phyloP scores from a whole-genome alignment of 2,888 invertebrate genomes.

The Nephrotoma flavescens region DNA sequence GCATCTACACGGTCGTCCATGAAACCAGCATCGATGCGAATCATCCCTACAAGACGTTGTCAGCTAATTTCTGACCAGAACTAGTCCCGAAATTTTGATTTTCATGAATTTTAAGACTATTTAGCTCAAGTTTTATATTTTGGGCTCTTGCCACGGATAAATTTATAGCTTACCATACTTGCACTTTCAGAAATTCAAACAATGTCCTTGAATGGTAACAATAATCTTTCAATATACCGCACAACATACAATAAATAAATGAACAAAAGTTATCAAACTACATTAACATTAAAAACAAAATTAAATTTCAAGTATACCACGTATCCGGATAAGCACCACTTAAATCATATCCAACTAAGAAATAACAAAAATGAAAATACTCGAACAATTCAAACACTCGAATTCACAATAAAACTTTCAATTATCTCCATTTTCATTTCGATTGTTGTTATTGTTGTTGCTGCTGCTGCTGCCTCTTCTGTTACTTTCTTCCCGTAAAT shows the following conservation, averaged over 20 bases:
- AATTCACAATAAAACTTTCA: background rate
- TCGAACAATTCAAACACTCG: background rate
- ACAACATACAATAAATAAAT: background rate
- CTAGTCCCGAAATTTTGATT: too few relatives aligned
- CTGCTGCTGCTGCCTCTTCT: background rate
- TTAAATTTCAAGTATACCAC: background rate
- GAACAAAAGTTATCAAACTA: background rate
- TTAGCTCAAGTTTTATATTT: too few relatives aligned
- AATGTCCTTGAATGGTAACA: background rate
- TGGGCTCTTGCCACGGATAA: too few relatives aligned
- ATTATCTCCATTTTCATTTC: background rate
- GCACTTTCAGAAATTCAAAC: too few relatives aligned
- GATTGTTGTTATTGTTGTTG: background rate
- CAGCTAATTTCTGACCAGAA: too few relatives aligned
- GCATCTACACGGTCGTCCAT: too few relatives aligned
- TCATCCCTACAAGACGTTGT: too few relatives aligned
- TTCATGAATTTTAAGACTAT: too few relatives aligned
- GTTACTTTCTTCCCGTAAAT: background rate
- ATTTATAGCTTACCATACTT: too few relatives aligned
- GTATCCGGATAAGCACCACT: background rate
- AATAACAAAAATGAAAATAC: background rate
- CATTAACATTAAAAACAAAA: background rate
- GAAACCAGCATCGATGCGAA: too few relatives aligned
- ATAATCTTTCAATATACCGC: background rate
- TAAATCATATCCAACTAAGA: background rate